Base-by-base conservation (phyloP, 2,797 vertebrate genomes). In the Gila robusta region DNA sequence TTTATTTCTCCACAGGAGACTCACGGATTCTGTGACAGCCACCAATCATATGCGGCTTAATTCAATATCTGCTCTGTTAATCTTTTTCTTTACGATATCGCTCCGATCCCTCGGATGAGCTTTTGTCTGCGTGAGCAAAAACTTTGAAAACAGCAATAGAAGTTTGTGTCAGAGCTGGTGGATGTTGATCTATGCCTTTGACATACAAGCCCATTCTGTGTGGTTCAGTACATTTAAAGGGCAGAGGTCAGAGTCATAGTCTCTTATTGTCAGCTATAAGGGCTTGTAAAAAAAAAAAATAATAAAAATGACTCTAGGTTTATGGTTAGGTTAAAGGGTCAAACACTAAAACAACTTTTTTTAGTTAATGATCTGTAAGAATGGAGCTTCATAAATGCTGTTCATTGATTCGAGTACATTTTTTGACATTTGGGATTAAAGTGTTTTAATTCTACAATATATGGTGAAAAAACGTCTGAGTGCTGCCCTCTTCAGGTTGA, bases 1-100 rank as follows among this genome's bases (percentile, higher is more conserved):
- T 93, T 94, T 95, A 94, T 93, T 93, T 93, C 93, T 91, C 92
- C 91, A 89, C 91, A 88, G 89, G 94, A 96, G 93, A 91, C 92
- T 91, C 90, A 91, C 92, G 90, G 93, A 90, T 87, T 91, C 92
- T 93, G 92, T 86, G 73, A 94, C 94, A 92, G 91, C 93, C 91
- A 85, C 90, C 94, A 95, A 95, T 94, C 94, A 91, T 52, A 93
- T 78, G 80, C 72, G 89, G 90, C 88, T 93, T 95, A 95, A 95
- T 94, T 93, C 90, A 91, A 85, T 91, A 87, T 91, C 92, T 92
- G 73, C 93, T 92, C 90, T 88, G 90, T 88, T 94, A 91, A 94
- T 95, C 92, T 93, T 87, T 91, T 90, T 87, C 62, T 66, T 52
- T 64, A 70, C 28, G 44, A 76, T 91, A 88, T 88, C 90, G 71